These are phyloP conservation scores for Geococcyx californianus DNA, from an alignment of 2,113 vertebrate species.

Conservation along the genomic window DNA sequence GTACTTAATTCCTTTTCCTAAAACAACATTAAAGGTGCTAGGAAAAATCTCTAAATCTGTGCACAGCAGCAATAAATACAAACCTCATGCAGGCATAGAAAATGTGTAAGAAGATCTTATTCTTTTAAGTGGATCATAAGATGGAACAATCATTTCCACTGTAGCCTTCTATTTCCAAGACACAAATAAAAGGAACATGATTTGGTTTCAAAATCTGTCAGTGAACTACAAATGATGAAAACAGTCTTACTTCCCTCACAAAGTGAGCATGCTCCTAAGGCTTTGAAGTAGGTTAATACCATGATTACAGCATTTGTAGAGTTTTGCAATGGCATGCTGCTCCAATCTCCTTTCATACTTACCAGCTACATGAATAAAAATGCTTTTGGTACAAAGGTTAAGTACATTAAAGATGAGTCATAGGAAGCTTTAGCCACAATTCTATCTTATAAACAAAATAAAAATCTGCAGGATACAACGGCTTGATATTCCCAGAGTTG, in stretches of 20 bases:
- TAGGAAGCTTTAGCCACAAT: conserved; percentile 14
- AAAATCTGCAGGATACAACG: neutral
- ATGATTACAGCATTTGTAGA: conserved; percentile 30
- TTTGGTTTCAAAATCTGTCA: neutral
- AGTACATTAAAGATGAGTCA: neutral
- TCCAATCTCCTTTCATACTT: conserved; percentile 27
- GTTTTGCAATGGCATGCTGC: neutral
- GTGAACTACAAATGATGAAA: neutral
- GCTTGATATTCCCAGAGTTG: neutral
- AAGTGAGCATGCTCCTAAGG: neutral
- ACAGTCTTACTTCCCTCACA: neutral
- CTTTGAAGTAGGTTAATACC: conserved; percentile 44
- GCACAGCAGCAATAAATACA: neutral
- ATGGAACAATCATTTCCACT: neutral
- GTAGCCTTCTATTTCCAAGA: neutral
- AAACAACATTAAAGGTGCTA: neutral
- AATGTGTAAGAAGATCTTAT: neutral
- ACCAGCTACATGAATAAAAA: conserved; percentile 15
- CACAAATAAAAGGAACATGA: neutral
- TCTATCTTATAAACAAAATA: neutral
- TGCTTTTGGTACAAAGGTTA: conserved; percentile 23
- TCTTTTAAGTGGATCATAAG: neutral
- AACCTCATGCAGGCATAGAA: neutral
- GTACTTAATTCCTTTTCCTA: neutral
- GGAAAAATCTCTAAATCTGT: neutral